Evolutionary conservation across 2,797 vertebrate species (phyloP), one percentile per base, ranked within the genome.

Genomic region (Podarcis siculus): DNA sequence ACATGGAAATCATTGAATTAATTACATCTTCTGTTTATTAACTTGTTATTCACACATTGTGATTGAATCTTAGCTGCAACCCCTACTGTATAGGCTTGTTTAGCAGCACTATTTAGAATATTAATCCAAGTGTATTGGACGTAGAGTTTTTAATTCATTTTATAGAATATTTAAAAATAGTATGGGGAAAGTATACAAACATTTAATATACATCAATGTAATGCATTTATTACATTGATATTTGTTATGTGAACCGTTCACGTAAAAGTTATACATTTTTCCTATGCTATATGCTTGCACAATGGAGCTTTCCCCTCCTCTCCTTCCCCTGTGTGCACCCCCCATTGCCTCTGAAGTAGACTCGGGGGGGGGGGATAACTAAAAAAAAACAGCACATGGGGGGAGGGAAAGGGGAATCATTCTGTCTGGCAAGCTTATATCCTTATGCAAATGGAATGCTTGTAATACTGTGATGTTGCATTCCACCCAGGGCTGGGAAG

Each of bases 111-210:
- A 30, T 55, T 86, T 23, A 71, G 39, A 79, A 79, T 58, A 35
- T 23, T 35, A 9, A 58, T 30, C 32, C 23, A 35, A 79, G 8
- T 67, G 17, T 85, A 39, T 30, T 37, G 27, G 9, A 37, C 4
- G 21, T 25, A 8, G 19, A 3, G 1, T 42, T 64, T 64, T 76
- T 30, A 84, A 82, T 82, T 35, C 23, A 66, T 23, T 67, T 67
- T 32, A 21, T 78, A 35, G 5, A 67, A 67, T 67, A 66, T 23
- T 79, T n/a, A 23, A 86, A 69, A 39, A 85, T 61, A 8, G 25
- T 86, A 42, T 85, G 39, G 87, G 79, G 69, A 64, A 87, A 83
- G 77, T 8, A 49, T 55, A 13, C 82, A 7, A 42, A 79, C 4
- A 12, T 81, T 88, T 87, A 30, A 55, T 39, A 37, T 61, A 76